Base-by-base conservation (phyloP, 2,888 invertebrate genomes). In the Sinhomidia bicolor region DNA sequence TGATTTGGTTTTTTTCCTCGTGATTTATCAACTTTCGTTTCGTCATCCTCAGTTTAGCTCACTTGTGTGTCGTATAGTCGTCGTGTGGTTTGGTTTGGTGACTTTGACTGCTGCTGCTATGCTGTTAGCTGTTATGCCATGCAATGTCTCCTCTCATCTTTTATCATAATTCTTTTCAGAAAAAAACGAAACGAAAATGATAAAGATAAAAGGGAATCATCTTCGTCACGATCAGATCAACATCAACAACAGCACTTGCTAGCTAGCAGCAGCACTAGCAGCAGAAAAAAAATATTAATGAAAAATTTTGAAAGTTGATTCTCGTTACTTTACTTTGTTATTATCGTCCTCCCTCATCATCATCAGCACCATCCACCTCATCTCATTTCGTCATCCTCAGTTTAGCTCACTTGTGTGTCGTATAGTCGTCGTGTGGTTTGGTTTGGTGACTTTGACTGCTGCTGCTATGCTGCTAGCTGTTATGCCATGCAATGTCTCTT, bases 181-280 rank as follows among this genome's bases (percentile, higher is more conserved):
- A 54, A 29, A 78, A n/a, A n/a, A n/a, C n/a, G 57, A 79, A 32
- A 32, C 14, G 32, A 74, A 74, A 41, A 60, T 60, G 65, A 44
- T 44, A 81, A 78, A 78, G 62, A 85, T 76, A 23, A 74, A 79
- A 68, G 9, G 62, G 79, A 54, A 79, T 85, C 57, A 79, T 78
- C 85, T 85, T 65, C 62, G 85, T 85, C 85, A 85, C 85, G 85
- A 85, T 79, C 85, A 85, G 23, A 60, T 54, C 57, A 1, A 36
- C 23, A 14, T 26, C 23, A 26, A 23, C 7, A 10, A 6, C 2
- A 26, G 23, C 12, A n/a, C 23, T 9, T 74, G 17, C 12, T 12
- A 36, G 17, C 4, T 23, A 20, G 26, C 1, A 2, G 57, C 1
- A 60, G 14, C 9, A n/a, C n/a, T n/a, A n/a, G n/a, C 26, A 60